Percentiles rank a stretch among this genome's conserved stretches.
These are phyloP conservation scores for Bathynomus jamesi DNA, from an alignment of 1,140 invertebrate genomes.

Conservation along the genomic window DNA sequence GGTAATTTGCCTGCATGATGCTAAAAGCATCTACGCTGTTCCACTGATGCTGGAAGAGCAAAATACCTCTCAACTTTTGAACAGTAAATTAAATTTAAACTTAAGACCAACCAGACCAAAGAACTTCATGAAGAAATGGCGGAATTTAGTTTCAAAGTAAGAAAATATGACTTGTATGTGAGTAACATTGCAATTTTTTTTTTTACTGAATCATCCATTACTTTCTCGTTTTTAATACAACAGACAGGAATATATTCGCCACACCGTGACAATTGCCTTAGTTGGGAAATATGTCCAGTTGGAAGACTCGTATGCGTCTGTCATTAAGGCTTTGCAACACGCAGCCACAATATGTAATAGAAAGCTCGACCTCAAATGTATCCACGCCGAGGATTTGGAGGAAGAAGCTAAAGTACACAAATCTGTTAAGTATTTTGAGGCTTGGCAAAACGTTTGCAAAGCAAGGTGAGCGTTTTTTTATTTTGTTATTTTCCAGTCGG, in stretches of 20 bases:
- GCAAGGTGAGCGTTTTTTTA: conserved; percentile 57
- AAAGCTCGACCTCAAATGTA: conserved; percentile 64
- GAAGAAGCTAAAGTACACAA: conserved; percentile 58
- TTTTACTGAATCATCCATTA: background rate
- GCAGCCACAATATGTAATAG: conserved; percentile 73
- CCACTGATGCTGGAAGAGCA: conserved; percentile 87
- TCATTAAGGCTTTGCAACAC: conserved; percentile 90
- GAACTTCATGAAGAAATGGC: conserved; percentile 83
- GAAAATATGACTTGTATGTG: conserved; percentile 38
- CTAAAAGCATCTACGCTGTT: conserved; percentile 90
- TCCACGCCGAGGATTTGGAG: conserved; percentile 71
- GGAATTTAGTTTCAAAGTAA: conserved; percentile 65
- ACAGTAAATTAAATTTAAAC: conserved; percentile 69
- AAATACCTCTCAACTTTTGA: conserved; percentile 77
- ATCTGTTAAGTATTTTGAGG: conserved; percentile 81
- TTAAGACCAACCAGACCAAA: conserved; percentile 55
- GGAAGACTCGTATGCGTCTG: conserved; percentile 92
- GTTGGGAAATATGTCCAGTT: conserved; percentile 99
- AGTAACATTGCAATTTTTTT: background rate
- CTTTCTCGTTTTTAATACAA: conserved; percentile 25
- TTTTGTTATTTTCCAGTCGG: no score
- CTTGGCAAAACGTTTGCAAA: conserved; percentile 84
- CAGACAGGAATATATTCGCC: conserved; percentile 65
- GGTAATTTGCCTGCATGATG: conserved; percentile 92
- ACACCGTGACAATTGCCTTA: conserved; percentile 80